Evolutionary conservation across 1,140 invertebrate species (phyloP).

Genomic region (Aricia agestis): DNA sequence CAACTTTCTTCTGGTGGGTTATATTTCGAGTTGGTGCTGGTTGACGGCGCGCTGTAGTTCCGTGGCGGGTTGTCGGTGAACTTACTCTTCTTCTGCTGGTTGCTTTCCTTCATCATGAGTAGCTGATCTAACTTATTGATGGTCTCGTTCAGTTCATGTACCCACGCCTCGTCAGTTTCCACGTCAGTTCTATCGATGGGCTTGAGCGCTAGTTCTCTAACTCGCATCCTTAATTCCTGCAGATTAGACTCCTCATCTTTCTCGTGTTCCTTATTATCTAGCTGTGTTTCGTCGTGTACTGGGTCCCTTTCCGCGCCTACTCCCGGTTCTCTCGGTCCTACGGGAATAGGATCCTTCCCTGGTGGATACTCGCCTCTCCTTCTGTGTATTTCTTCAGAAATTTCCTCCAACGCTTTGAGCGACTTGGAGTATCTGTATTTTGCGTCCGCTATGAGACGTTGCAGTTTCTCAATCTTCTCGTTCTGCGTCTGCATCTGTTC

Average conservation of each 20-base stretch:
- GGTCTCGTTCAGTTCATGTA: slow-evolving; percentile 79
- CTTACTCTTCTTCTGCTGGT: slow-evolving; percentile 67
- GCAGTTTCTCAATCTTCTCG: slow-evolving; percentile 86
- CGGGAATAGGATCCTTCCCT: slow-evolving; percentile 66
- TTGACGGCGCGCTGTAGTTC: slow-evolving; percentile 58
- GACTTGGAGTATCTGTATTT: slow-evolving; percentile 92
- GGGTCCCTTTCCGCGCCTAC: slow-evolving; percentile 89
- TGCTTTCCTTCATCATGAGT: slow-evolving; percentile 79
- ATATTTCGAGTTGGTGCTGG: slow-evolving; percentile 46
- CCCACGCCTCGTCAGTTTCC: slow-evolving; percentile 79
- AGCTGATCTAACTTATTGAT: slow-evolving; percentile 81
- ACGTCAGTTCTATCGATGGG: slow-evolving; percentile 80
- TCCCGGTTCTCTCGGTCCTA: slow-evolving; percentile 89
- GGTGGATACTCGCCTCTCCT: slow-evolving; percentile 68
- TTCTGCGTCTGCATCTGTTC: slow-evolving; percentile 94
- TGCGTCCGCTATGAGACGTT: slow-evolving; percentile 85
- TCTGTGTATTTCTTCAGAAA: slow-evolving; percentile 95
- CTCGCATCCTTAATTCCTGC: slow-evolving; percentile 76
- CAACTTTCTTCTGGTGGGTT: slow-evolving; percentile 49
- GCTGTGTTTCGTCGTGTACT: slow-evolving; percentile 68
- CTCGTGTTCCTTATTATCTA: slow-evolving; percentile 43
- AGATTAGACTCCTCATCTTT: slow-evolving; percentile 67
- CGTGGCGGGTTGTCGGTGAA: slow-evolving; percentile 55
- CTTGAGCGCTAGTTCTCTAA: slow-evolving; percentile 78
- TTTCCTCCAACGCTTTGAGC: slow-evolving; percentile 90